These are phyloP conservation scores for Hippocampus zosterae DNA, from an alignment of 2,113 vertebrate genomes.

Conservation along the genomic window DNA sequence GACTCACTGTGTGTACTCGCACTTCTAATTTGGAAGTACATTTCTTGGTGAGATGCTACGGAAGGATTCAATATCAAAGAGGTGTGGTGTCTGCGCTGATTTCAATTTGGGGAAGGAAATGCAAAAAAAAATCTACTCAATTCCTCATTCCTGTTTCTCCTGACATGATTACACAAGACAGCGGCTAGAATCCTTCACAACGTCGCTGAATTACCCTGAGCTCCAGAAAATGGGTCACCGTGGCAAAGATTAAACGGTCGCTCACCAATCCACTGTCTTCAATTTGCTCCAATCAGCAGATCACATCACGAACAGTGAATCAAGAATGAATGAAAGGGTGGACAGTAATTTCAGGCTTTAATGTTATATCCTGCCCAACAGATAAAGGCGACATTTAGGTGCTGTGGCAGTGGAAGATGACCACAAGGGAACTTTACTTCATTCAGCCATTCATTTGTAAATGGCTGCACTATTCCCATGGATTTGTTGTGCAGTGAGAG, in stretches of 20 bases:
- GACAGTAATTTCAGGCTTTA: background rate
- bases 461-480: conserved; percentile 54
- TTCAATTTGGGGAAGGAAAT: conserved; percentile 13
- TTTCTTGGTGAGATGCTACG: conserved; percentile 13
- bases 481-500: conserved; percentile 52
- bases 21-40: conserved; percentile 15
- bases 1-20: background rate
- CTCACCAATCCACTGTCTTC: conserved; percentile 23
- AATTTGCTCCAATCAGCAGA: conserved; percentile 15
- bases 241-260: conserved; percentile 62
- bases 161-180: conserved; percentile 66
- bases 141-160: conserved; percentile 44
- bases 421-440: conserved; percentile 36
- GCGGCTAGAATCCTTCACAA: conserved; percentile 60
- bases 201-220: conserved; percentile 61
- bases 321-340: background rate
- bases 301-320: background rate
- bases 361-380: conserved; percentile 2
- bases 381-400: conserved; percentile 8
- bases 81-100: conserved; percentile 15
- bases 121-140: conserved; percentile 45
- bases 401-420: conserved; percentile 16
- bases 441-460: conserved; percentile 65
- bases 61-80: conserved; percentile 13
- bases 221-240: conserved; percentile 67